Evolutionary conservation across 2,797 vertebrate species (phyloP).

Genomic region (Melanotaenia parkinsoni): DNA sequence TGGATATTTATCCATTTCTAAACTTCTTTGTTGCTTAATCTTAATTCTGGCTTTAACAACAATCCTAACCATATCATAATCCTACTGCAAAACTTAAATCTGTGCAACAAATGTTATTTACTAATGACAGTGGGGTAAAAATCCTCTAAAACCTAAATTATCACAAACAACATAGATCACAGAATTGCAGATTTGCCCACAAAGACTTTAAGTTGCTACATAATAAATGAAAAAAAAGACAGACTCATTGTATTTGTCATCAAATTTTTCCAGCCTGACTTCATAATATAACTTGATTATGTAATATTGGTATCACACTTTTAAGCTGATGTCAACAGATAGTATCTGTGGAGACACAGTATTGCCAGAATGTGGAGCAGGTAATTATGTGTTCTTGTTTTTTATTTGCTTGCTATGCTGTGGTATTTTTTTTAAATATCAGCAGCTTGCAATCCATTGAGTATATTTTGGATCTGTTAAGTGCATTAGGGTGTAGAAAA

Average conservation of each 20-base stretch:
- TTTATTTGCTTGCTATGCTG: background rate
- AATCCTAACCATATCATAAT: background rate
- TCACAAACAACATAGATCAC: background rate
- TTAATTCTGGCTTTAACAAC: background rate
- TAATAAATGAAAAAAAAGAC: background rate
- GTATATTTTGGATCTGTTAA: constrained; percentile 2
- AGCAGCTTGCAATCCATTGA: background rate
- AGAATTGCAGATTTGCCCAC: background rate
- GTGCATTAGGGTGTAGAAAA: constrained; percentile 1
- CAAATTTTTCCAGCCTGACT: background rate
- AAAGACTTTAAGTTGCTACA: background rate
- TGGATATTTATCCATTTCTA: background rate
- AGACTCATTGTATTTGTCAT: background rate
- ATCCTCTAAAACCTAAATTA: background rate
- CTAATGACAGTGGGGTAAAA: background rate
- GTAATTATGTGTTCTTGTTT: background rate
- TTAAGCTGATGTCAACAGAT: background rate
- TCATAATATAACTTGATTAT: background rate
- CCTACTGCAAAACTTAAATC: background rate
- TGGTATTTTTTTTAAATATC: background rate
- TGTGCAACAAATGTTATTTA: background rate
- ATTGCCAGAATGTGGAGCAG: background rate
- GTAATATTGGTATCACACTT: background rate
- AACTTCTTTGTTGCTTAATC: background rate
- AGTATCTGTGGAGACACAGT: background rate